These are phyloP conservation scores for Lottia scabra DNA, from an alignment of 2,888 invertebrate species.

Conservation along the genomic window DNA sequence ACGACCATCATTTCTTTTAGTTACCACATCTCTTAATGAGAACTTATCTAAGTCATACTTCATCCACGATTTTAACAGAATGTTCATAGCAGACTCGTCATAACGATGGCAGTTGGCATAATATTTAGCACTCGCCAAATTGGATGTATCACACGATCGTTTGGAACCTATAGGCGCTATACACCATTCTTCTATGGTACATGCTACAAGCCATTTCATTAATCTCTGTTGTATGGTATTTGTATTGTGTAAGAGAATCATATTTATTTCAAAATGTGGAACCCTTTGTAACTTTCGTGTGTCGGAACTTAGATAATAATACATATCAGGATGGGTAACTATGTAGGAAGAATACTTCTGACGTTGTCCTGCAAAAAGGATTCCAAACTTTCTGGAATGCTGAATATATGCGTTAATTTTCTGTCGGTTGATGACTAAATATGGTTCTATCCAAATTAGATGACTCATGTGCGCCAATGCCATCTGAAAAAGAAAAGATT, in stretches of 20 bases:
- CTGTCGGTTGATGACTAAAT: conserved; percentile 34
- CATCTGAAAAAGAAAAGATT: conserved; percentile 42
- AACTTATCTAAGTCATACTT: conserved; percentile 54
- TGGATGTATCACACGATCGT: conserved; percentile 44
- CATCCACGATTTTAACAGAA: conserved; percentile 64
- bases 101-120: conserved; percentile 64
- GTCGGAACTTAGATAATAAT: conserved; percentile 60
- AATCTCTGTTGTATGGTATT: conserved; percentile 46
- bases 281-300: conserved; percentile 43
- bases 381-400: conserved; percentile 51
- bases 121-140: conserved; percentile 32
- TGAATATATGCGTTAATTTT: conserved; percentile 50
- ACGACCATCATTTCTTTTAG: conserved; percentile 37
- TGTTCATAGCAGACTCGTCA: conserved; percentile 68
- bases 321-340: conserved; percentile 61
- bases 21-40: conserved; percentile 30
- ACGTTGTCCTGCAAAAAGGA: conserved; percentile 46
- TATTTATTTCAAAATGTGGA: conserved; percentile 52
- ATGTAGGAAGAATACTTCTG: conserved; percentile 48
- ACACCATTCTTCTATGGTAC: conserved; percentile 64
- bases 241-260: conserved; percentile 64
- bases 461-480: conserved; percentile 60
- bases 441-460: conserved; percentile 63
- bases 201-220: conserved; percentile 62
- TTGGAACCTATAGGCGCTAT: conserved; percentile 57